Evolutionary conservation across 2,888 invertebrate species (phyloP), one percentile per base, ranked within the genome.

Genomic region (Cephus sareptanus): DNA sequence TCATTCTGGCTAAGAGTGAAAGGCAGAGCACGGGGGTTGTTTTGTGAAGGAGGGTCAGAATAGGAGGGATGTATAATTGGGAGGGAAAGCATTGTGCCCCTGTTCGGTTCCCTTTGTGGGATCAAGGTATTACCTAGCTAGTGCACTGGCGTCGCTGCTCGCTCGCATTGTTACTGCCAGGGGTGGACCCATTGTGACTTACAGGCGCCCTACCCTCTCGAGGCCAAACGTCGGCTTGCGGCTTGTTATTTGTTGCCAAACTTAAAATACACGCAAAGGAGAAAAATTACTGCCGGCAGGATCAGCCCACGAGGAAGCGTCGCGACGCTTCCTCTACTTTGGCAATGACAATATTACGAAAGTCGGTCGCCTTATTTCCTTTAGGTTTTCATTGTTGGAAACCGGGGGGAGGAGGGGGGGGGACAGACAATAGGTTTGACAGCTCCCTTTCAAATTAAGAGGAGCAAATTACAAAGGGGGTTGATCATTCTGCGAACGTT

Each of bases 21-120:
- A 40, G 40, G 40, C 40, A 40, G 40, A 40, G 40, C 40, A 40
- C 40, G 40, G 15, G 40, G 40, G 40, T 40, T 40, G 40, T 15
- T 40, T 40, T 15, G 40, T 15, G 40, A 40, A 40, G 40, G 40
- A 40, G 40, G 70, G 70, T 70, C 33, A 70, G 70, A 70, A 40
- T 33, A n/a, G 77, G 40, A 77, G 40, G 73, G 79, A 74, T 78
- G 85, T 83, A 85, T 87, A 88, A 88, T 88, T 88, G 86, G 86
- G 80, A 86, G 84, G 85, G 84, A 85, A 79, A 80, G 81, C 85
- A 85, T 84, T 83, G 85, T 85, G 82, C 79, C 77, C 79, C 76
- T 73, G 84, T 87, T 86, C 84, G 82, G 85, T 85, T 87, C 85
- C 86, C 86, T 87, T 86, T 87, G 87, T 86, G 83, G 84, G 88